phyloP scores from a whole-genome alignment of 1,140 invertebrate genomes.

The Philaenus spumarius region DNA sequence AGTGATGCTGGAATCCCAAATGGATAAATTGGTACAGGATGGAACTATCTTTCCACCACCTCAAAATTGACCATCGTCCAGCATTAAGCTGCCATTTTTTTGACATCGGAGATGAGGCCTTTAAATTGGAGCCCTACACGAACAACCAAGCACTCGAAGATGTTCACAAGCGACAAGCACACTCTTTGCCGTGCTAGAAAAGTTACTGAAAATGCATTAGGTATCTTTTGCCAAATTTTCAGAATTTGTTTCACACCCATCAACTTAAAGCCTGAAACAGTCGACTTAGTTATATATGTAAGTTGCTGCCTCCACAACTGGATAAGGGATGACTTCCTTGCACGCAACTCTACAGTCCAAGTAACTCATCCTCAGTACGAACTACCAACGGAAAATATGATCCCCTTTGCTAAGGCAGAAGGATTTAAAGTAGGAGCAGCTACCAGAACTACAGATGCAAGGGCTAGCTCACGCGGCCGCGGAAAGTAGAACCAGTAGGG shows the following conservation, averaged over 20 bases:
- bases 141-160: conserved; percentile 24
- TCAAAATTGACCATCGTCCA: conserved; percentile 23
- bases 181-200: conserved; percentile 28
- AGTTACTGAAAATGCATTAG: conserved; percentile 30
- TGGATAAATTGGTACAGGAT: conserved; percentile 22
- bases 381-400: too few relatives aligned
- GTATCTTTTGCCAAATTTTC: too few relatives aligned
- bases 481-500: too few relatives aligned
- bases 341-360: too few relatives aligned
- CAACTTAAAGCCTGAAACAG: conserved; percentile 9
- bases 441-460: too few relatives aligned
- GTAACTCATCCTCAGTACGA: too few relatives aligned
- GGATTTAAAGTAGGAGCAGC: too few relatives aligned
- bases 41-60: conserved; percentile 21
- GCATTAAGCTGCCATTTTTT: conserved; percentile 30
- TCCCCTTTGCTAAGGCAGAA: conserved; percentile 13
- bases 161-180: conserved; percentile 30
- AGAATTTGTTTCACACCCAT: conserved; percentile 23
- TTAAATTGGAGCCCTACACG: conserved; percentile 33
- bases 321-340: conserved; percentile 17
- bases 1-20: conserved; percentile 34
- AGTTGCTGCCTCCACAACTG: conserved; percentile 17
- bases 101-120: conserved; percentile 36
- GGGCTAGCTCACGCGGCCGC: too few relatives aligned
- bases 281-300: background rate